A percentile compares a stretch with the other conserved stretches of the same genome.
phyloP scores from a whole-genome alignment of 2,113 vertebrate species.

The Oreochromis aureus region DNA sequence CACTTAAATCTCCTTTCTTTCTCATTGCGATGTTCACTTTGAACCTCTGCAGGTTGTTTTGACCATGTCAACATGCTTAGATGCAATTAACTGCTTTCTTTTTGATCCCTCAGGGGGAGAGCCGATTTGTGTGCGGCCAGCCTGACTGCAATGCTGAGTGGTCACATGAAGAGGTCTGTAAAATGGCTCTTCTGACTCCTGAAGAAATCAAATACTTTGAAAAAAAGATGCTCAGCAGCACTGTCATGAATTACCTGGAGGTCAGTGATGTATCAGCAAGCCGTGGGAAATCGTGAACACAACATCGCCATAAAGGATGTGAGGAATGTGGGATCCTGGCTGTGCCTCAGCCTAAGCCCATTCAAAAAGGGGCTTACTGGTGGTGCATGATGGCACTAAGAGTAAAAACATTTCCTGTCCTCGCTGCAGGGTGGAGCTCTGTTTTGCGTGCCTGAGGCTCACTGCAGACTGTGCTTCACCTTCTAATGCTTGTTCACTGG shows the following conservation, averaged over 20 bases:
- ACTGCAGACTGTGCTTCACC: background rate
- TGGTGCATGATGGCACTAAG: slow-evolving; percentile 34
- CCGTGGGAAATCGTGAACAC: background rate
- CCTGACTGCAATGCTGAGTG: background rate
- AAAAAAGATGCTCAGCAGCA: background rate
- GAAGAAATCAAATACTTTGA: slow-evolving; percentile 9
- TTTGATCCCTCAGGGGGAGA: background rate
- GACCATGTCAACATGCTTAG: background rate
- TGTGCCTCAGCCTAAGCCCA: slow-evolving; percentile 25
- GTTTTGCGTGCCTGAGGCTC: slow-evolving; percentile 57
- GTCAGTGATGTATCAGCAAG: background rate
- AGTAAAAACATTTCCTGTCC: slow-evolving; percentile 52
- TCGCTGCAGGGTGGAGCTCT: slow-evolving; percentile 48
- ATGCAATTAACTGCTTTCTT: background rate
- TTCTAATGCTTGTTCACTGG: slow-evolving; percentile 2
- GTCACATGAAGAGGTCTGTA: slow-evolving; percentile 19
- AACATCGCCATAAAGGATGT: background rate
- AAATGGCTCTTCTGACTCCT: slow-evolving; percentile 32
- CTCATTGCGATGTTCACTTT: background rate
- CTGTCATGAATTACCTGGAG: background rate
- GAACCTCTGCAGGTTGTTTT: background rate
- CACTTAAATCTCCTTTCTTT: background rate
- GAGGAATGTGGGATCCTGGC: background rate
- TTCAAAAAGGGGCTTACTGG: slow-evolving; percentile 45
- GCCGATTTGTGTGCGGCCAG: background rate